These are phyloP conservation scores for Oncorhynchus clarkii DNA, from an alignment of 2,113 vertebrate genomes.

Conservation along the genomic window DNA sequence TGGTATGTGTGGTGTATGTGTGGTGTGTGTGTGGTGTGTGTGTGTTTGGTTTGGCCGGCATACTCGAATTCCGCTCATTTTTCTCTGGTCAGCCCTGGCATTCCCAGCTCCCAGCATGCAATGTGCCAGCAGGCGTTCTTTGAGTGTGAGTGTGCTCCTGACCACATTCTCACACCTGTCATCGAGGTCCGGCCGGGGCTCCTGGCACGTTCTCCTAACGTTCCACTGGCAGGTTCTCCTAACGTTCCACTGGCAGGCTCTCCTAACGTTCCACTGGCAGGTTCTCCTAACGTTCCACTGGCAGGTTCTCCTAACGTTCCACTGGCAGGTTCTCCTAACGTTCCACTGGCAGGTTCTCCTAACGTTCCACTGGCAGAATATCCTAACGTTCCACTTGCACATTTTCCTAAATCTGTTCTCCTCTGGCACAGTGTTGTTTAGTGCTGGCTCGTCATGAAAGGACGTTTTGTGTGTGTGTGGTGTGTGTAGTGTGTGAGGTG, in stretches of 20 bases:
- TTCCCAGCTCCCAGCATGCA: slow-evolving; percentile 44
- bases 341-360: slow-evolving; percentile 13
- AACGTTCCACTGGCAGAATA: slow-evolving; percentile 20
- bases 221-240: too few relatives aligned
- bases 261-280: too few relatives aligned
- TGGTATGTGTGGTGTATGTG: background rate
- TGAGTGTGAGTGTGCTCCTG: slow-evolving; percentile 28
- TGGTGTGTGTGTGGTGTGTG: background rate
- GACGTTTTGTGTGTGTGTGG: too few relatives aligned
- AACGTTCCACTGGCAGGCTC: too few relatives aligned
- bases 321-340: too few relatives aligned
- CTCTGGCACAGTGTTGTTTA: too few relatives aligned
- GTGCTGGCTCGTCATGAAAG: too few relatives aligned
- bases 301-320: slow-evolving; percentile 9
- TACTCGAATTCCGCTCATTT: slow-evolving; percentile 45
- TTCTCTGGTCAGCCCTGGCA: slow-evolving; percentile 18
- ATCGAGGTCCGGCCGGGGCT: slow-evolving; percentile 12
- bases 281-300: too few relatives aligned
- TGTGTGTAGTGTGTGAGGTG: too few relatives aligned
- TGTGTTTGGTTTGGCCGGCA: slow-evolving; percentile 5
- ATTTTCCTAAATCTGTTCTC: too few relatives aligned
- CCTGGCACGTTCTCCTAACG: slow-evolving; percentile 13
- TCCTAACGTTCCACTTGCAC: slow-evolving; percentile 20
- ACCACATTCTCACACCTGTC: slow-evolving; percentile 59
- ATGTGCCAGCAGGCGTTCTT: slow-evolving; percentile 28